A percentile compares a stretch with the other conserved stretches of the same genome.
Evolutionary conservation across 64 coral and sea anemone species (phyloP).

Genomic region (Catalaphyllia jardinei): DNA sequence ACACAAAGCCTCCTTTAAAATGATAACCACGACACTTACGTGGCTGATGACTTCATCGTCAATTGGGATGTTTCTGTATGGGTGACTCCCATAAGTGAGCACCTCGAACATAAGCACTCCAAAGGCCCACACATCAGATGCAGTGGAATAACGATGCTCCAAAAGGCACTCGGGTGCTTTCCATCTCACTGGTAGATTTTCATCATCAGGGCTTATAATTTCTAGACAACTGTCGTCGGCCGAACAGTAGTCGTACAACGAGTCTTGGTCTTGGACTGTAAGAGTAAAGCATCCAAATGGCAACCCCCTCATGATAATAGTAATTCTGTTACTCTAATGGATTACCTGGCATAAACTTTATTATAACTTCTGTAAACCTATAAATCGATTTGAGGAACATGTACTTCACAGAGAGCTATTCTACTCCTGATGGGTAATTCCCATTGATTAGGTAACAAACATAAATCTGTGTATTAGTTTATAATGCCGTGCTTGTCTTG

Average conservation of each 20-base stretch:
- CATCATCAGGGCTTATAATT: background rate
- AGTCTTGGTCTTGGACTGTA: background rate
- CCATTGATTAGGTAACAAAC: too few relatives aligned
- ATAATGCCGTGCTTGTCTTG: too few relatives aligned
- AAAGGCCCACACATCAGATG: slow-evolving; percentile 73
- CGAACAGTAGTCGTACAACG: background rate
- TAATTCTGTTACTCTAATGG: too few relatives aligned
- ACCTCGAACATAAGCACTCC: slow-evolving; percentile 62
- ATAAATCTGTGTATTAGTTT: too few relatives aligned
- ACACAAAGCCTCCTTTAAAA: background rate
- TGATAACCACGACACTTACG: background rate
- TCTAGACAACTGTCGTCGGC: background rate
- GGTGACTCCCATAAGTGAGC: slow-evolving; percentile 56
- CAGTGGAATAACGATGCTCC: slow-evolving; percentile 26
- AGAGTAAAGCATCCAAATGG: background rate
- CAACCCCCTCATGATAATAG: background rate
- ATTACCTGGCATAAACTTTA: too few relatives aligned
- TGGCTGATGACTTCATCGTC: background rate
- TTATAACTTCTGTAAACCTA: too few relatives aligned
- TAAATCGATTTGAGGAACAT: too few relatives aligned
- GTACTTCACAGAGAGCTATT: too few relatives aligned
- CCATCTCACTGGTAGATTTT: slow-evolving; percentile 42
- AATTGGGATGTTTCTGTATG: slow-evolving; percentile 29
- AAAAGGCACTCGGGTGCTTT: slow-evolving; percentile 59
- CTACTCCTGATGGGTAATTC: too few relatives aligned